Evolutionary conservation across 2,113 vertebrate genomes (phyloP).

Genomic region (Psittacara wagleri): DNA sequence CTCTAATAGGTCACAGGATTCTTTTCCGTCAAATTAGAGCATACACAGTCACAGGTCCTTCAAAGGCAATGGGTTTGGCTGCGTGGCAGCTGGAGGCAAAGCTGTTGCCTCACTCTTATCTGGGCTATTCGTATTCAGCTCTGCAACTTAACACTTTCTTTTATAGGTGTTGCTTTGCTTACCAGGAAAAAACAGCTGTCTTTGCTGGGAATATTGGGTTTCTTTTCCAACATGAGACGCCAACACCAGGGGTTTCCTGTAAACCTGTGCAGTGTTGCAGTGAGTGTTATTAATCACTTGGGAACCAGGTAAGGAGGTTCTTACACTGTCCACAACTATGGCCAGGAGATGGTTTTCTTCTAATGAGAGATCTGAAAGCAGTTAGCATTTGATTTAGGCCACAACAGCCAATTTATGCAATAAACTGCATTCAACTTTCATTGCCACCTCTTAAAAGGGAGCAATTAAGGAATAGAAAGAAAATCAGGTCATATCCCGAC

Average conservation of each 20-base stretch:
- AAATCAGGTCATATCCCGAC: neutral
- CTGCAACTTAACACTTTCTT: neutral
- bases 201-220: neutral
- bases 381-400: neutral
- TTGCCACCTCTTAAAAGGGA: neutral
- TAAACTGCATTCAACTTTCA: neutral
- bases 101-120: neutral
- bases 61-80: conserved; percentile 23
- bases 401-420: neutral
- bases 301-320: neutral
- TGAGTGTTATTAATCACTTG: neutral
- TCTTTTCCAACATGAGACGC: neutral
- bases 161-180: neutral
- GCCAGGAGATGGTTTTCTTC: neutral
- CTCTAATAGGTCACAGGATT: neutral
- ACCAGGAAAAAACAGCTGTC: neutral
- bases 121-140: neutral
- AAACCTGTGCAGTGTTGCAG: rapidly evolving
- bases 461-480: neutral
- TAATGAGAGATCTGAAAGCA: neutral
- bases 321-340: neutral
- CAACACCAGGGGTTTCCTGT: neutral
- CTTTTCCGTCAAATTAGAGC: conserved; percentile 46
- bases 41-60: neutral
- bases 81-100: conserved; percentile 14